Percentiles rank a stretch among this genome's conserved stretches.
These are phyloP conservation scores for Drosophila eohydei DNA, from an alignment of 2,888 invertebrate species.

Conservation along the genomic window DNA sequence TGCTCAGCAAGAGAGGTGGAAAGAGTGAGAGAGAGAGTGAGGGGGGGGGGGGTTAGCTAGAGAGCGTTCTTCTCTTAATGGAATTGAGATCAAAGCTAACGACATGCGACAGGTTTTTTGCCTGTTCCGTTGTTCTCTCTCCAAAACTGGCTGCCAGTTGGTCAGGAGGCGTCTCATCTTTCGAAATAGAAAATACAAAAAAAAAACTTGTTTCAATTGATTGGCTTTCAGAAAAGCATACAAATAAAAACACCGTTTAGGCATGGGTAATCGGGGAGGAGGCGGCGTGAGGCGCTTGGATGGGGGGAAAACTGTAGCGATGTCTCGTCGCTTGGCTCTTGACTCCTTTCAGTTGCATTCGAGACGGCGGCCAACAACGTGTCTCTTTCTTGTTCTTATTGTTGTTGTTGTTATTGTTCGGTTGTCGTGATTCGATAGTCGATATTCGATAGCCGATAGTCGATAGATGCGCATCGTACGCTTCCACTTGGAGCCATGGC, in stretches of 20 bases:
- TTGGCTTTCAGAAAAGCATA: constrained; percentile 31
- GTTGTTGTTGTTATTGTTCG: constrained; percentile 28
- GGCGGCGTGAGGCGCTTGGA: constrained; percentile 6
- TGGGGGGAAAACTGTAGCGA: constrained; percentile 57
- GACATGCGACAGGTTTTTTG: constrained; percentile 57
- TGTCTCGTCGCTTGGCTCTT: constrained; percentile 18
- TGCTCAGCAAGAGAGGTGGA: constrained; percentile 14
- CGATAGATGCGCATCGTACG: constrained; percentile 84
- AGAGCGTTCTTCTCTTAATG: constrained; percentile 54
- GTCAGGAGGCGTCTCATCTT: constrained; percentile 45
- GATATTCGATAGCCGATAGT: constrained; percentile 7
- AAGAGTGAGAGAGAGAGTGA: neutral
- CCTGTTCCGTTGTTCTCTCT: constrained; percentile 33
- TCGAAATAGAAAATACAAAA: constrained; percentile 22
- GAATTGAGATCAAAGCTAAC: constrained; percentile 57
- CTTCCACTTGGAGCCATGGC: constrained; percentile 85
- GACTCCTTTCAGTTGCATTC: constrained; percentile 79
- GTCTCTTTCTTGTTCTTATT: constrained; percentile 27
- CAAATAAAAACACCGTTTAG: constrained; percentile 27
- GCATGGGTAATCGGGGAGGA: neutral
- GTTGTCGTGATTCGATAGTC: constrained; percentile 6
- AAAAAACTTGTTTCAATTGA: constrained; percentile 59
- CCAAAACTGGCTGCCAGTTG: constrained; percentile 38
- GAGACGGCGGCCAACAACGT: constrained; percentile 61
- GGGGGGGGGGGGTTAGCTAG: constrained; percentile 13